phyloP scores from a whole-genome alignment of 1,140 invertebrate genomes.

The Drosophila navojoa region DNA sequence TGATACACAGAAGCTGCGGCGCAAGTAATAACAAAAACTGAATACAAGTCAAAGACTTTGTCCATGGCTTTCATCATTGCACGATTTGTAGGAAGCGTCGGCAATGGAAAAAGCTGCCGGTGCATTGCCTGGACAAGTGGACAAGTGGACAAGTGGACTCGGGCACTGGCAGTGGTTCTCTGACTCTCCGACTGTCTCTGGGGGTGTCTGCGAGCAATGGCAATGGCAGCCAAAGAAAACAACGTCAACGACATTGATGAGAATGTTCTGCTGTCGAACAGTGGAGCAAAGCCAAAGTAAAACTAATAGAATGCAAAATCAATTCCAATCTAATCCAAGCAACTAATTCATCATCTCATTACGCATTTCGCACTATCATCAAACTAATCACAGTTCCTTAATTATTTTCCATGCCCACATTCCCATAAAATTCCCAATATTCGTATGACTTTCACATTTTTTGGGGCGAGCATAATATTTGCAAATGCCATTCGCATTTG shows the following conservation, averaged over 20 bases:
- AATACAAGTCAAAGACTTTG: slow-evolving; percentile 82
- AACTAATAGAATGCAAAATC: slow-evolving; percentile 1
- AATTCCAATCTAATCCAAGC: no score
- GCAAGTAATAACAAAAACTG: slow-evolving; percentile 70
- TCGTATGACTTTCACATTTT: slow-evolving; percentile 37
- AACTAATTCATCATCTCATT: slow-evolving; percentile 1
- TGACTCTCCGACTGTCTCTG: slow-evolving; percentile 16
- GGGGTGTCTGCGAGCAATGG: slow-evolving; percentile 24
- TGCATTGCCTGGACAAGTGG: slow-evolving; percentile 35
- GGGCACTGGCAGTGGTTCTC: slow-evolving; percentile 13
- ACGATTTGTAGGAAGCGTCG: slow-evolving; percentile 64
- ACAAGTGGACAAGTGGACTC: slow-evolving; percentile 31
- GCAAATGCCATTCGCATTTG: slow-evolving; percentile 23
- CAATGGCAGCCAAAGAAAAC: slow-evolving; percentile 19
- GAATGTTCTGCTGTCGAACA: slow-evolving; percentile 65
- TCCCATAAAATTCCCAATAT: neutral
- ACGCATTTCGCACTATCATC: slow-evolving; percentile 20
- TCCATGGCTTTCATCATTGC: slow-evolving; percentile 80
- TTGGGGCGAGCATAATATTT: slow-evolving; percentile 15
- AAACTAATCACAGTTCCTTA: slow-evolving; percentile 27
- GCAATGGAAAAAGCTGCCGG: slow-evolving; percentile 27
- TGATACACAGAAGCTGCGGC: slow-evolving; percentile 53
- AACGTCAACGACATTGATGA: slow-evolving; percentile 73
- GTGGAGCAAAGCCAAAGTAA: slow-evolving; percentile 41
- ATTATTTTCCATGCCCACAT: slow-evolving; percentile 7